A percentile compares a stretch with the other conserved stretches of the same genome.
Conservation (phyloP, 1,140 invertebrate genomes). For the Laupala kohalensis region DNA sequence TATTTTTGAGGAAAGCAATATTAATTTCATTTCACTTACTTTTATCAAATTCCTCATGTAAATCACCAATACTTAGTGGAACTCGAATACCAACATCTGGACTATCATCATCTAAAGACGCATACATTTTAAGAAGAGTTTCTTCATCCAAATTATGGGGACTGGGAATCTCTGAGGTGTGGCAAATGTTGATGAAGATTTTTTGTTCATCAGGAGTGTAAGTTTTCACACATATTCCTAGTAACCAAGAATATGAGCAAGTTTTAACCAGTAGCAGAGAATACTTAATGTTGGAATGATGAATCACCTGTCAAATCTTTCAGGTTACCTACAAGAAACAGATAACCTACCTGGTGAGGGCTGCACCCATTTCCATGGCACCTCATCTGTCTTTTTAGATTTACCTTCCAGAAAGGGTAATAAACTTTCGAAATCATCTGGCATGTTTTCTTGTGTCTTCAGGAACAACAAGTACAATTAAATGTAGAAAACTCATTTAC, state of each 20-base stretch:
- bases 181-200: background rate
- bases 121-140: background rate
- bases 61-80: background rate
- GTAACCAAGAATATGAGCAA: background rate
- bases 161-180: background rate
- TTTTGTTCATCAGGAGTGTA: background rate
- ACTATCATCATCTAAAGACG: background rate
- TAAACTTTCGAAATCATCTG: background rate
- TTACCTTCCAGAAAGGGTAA: background rate
- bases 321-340: too few relatives aligned
- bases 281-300: background rate
- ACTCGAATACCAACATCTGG: background rate
- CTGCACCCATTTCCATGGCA: background rate
- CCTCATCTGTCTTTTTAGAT: background rate
- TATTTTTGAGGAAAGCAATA: too few relatives aligned
- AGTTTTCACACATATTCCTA: background rate
- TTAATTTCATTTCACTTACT: background rate
- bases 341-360: background rate
- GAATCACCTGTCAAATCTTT: background rate
- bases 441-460: background rate
- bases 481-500: too few relatives aligned
- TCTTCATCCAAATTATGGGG: background rate
- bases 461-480: too few relatives aligned
- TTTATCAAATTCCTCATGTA: background rate
- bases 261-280: background rate